Evolutionary conservation across 2,888 invertebrate species (phyloP).

Genomic region (Sceliomorpha sp.): DNA sequence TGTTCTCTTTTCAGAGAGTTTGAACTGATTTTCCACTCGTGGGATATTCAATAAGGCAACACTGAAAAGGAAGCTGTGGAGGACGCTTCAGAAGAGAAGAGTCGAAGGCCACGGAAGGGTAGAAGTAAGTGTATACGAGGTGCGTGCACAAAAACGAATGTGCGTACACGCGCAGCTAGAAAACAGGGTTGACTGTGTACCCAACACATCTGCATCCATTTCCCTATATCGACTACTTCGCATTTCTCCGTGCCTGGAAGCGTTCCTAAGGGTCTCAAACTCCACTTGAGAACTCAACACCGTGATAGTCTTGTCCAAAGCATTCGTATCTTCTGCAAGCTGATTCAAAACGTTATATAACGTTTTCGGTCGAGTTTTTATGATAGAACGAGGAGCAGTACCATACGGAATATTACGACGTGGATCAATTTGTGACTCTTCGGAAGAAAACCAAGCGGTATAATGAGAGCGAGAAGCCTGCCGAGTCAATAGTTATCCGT

Average conservation of each 20-base stretch:
- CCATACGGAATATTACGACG: conserved; percentile 29
- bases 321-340: conserved; percentile 33
- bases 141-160: conserved; percentile 64
- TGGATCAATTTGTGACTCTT: conserved; percentile 40
- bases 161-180: conserved; percentile 49
- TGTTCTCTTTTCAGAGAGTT: conserved; percentile 69
- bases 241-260: conserved; percentile 58
- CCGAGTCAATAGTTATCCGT: conserved; percentile 65
- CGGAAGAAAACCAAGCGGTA: conserved; percentile 40
- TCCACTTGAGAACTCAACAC: conserved; percentile 62
- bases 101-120: conserved; percentile 58
- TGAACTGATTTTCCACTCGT: conserved; percentile 77
- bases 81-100: conserved; percentile 62
- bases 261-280: conserved; percentile 58
- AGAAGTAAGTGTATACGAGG: conserved; percentile 40
- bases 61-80: conserved; percentile 72
- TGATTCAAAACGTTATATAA: conserved; percentile 41
- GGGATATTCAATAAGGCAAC: conserved; percentile 79
- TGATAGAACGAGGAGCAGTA: conserved; percentile 28
- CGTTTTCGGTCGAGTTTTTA: conserved; percentile 47
- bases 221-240: conserved; percentile 64
- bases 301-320: conserved; percentile 67
- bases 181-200: conserved; percentile 38
- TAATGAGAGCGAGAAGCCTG: conserved; percentile 29
- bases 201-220: conserved; percentile 54